Evolutionary conservation across 2,797 vertebrate species (phyloP), one percentile per base, ranked within the genome.

Genomic region (Protosalanx chinensis): DNA sequence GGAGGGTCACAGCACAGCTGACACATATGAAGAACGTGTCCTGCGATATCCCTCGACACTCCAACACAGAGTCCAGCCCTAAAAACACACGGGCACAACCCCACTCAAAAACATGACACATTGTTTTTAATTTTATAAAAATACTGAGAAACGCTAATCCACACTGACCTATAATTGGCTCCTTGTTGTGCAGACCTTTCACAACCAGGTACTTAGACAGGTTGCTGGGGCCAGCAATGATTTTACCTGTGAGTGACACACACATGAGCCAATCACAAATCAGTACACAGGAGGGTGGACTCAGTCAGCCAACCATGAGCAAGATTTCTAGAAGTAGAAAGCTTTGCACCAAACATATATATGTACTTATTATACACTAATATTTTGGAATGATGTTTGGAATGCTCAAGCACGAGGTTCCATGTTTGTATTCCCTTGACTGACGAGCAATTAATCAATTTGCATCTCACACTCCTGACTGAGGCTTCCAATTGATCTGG

Each of bases 61-160:
- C 89, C 77, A 85, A 88, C 35, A 92, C 73, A 51, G 8, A 73
- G 13, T 64, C 30, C 37, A 79, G 72, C 78, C 91, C 91, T 92
- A 75, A 30, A 35, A 8, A 29, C 41, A 58, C 30, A 23, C 18
- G 12, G 7, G 30, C 27, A 15, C 56, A 13, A 2, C 27, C 7
- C 41, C 57, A 20, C 57, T 59, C 3, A 59, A 59, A 59, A 27
- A 58, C 20, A 58, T 18, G 6, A 64, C 63, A 64, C 63, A 63
- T 30, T 13, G 1, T 12, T 12, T 13, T 6, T 10, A 27, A 29
- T 35, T 35, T 1, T 8, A 5, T 29, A 20, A 23, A 68, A n/a
- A 16, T 32, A 58, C 49, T 66, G 49, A 35, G 1, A 16, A 5
- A 15, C 12, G 33, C 30, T 32, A 3, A 70, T 4, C 4, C 67